Conservation (phyloP, 2,113 vertebrate species). For the Ornithorhynchus anatinus region DNA sequence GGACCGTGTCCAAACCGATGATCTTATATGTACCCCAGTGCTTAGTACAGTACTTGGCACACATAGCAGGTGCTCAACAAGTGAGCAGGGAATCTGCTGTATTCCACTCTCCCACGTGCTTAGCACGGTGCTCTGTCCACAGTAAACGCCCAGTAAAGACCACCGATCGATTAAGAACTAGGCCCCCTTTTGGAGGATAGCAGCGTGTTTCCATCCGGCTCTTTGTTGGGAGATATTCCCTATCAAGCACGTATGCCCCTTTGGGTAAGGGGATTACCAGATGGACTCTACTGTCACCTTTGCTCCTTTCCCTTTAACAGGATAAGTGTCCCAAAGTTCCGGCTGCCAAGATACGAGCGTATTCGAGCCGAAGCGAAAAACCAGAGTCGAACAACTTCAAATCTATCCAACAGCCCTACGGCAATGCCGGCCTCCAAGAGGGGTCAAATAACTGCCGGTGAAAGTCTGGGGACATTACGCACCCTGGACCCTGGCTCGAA, state of each 20-base stretch:
- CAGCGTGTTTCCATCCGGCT: not conserved
- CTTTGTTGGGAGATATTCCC: not conserved
- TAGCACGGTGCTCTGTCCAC: no score
- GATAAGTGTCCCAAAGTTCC: no score
- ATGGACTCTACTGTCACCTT: fast-evolving
- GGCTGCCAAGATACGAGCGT: not conserved
- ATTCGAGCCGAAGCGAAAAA: not conserved
- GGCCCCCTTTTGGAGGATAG: not conserved
- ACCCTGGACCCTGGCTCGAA: not conserved
- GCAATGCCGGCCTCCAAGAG: not conserved
- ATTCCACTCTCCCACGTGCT: no score
- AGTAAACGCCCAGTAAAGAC: no score
- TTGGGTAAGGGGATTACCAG: not conserved
- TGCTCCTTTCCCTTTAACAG: not conserved
- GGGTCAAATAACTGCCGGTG: not conserved
- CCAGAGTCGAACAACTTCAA: not conserved
- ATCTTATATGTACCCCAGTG: no score
- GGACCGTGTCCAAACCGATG: no score
- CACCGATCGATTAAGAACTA: no score
- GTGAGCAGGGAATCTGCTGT: no score
- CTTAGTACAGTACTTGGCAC: no score
- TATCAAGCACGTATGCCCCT: not conserved
- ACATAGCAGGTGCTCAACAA: no score
- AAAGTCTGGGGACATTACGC: not conserved
- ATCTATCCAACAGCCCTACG: not conserved